Base-by-base conservation (phyloP, 2,888 invertebrate species). In the Agriopis leucophaearia region DNA sequence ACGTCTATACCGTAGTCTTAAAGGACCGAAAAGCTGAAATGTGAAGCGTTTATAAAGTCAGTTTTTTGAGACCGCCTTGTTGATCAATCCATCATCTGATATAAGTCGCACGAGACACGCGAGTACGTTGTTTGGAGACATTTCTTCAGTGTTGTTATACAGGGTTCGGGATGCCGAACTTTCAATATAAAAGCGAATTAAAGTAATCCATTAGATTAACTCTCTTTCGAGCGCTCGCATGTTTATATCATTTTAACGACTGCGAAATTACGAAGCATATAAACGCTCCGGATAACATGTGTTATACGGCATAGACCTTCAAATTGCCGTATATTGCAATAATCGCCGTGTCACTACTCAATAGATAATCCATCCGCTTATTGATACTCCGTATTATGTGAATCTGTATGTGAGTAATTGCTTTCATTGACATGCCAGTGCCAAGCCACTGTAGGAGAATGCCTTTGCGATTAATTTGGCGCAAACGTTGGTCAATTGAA, bases 351-450 rank as follows among this genome's bases (percentile, higher is more conserved):
- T 42, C 45, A 55, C 48, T 27, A 38, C 12, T 52, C 38, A 45
- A 78, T 70, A 76, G 75, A 79, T 81, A 84, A 83, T 27, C 27
- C 27, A 27, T 27, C 27, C 27, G 27, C 77, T 80, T 82, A 83
- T 83, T 80, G 82, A 80, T 82, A 79, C 74, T 78, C 75, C 66
- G 71, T 71, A 65, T 48, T 67, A 62, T 73, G 71, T 69, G 67
- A 82, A 80, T 82, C 78, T 81, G 81, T 54, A 81, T 78, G 83
- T 79, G 79, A 87, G 86, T 91, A 90, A 91, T 91, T 91, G 90
- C 87, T 88, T 90, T 86, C 88, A 91, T 89, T 91, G 90, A 89
- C 91, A 88, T 91, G 86, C 90, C 91, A 77, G 76, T 74, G 77
- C 78, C 76, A 77, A 82, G 83, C 83, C 78, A 80, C 78, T 27